Conservation (phyloP, 2,888 invertebrate species). For the Xestobium rufovillosum region DNA sequence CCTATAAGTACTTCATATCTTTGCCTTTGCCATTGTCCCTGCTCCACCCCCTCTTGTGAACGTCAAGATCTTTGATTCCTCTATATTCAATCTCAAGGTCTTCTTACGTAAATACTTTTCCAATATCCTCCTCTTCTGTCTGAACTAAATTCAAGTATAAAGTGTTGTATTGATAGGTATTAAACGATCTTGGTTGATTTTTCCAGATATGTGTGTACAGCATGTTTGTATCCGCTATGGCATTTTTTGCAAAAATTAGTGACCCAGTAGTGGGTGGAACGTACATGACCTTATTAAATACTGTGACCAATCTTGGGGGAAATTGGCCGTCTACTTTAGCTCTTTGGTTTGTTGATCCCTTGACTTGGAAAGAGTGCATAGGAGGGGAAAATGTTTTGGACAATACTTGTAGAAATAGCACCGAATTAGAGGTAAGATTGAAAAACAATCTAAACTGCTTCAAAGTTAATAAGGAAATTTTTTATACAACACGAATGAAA, state of each 20-base stretch:
- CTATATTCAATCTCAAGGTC: too few species aligned
- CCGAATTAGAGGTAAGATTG: slow-evolving; percentile 62
- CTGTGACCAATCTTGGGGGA: slow-evolving; percentile 92
- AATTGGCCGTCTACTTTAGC: slow-evolving; percentile 94
- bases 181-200: slow-evolving; percentile 10
- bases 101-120: too few species aligned
- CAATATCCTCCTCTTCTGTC: too few species aligned
- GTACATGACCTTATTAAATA: slow-evolving; percentile 98
- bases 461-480: too few species aligned
- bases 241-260: slow-evolving; percentile 94
- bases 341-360: slow-evolving; percentile 82
- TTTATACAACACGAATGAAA: too few species aligned
- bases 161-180: background rate
- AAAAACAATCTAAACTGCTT: too few species aligned
- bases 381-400: slow-evolving; percentile 43
- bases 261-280: slow-evolving; percentile 97
- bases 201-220: slow-evolving; percentile 82
- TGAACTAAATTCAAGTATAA: too few species aligned
- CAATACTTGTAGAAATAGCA: slow-evolving; percentile 56
- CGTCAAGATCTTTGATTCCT: too few species aligned
- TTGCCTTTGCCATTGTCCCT: too few species aligned
- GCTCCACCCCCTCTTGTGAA: too few species aligned
- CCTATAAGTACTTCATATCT: too few species aligned
- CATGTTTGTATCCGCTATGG: slow-evolving; percentile 97
- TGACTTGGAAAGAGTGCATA: slow-evolving; percentile 72